These are phyloP conservation scores for Steromphala cineraria DNA, from an alignment of 2,888 invertebrate species.

Conservation along the genomic window DNA sequence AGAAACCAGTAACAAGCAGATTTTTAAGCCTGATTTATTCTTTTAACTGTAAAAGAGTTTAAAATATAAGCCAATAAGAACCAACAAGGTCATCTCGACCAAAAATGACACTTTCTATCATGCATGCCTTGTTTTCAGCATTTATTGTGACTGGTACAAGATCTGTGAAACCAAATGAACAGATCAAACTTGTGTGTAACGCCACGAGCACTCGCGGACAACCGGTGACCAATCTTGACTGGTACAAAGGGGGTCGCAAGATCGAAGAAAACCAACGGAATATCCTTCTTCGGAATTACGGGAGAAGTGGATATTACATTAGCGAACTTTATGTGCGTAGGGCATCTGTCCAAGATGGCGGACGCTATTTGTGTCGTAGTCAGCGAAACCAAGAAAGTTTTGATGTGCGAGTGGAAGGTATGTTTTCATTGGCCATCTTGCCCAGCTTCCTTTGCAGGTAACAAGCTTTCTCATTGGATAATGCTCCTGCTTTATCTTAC, in stretches of 20 bases:
- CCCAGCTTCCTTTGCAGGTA: background rate
- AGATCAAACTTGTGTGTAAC: slow-evolving; percentile 31
- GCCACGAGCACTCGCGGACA: slow-evolving; percentile 26
- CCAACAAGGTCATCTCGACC: no score
- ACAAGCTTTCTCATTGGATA: background rate
- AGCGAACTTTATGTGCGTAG: slow-evolving; percentile 31
- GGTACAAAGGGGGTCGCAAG: slow-evolving; percentile 26
- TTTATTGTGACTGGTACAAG: slow-evolving; percentile 28
- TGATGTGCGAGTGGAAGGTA: slow-evolving; percentile 21
- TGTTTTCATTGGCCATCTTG: slow-evolving; percentile 1
- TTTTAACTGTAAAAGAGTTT: no score
- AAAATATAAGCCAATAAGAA: no score
- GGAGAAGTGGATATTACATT: slow-evolving; percentile 19
- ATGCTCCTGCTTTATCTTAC: no score
- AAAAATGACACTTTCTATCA: no score
- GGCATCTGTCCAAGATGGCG: slow-evolving; percentile 17
- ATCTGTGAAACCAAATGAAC: slow-evolving; percentile 23
- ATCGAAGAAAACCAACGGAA: background rate
- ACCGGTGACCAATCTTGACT: slow-evolving; percentile 16
- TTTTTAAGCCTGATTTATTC: no score
- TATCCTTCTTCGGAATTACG: slow-evolving; percentile 17
- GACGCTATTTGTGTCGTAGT: slow-evolving; percentile 31
- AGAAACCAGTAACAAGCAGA: no score
- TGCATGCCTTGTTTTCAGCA: slow-evolving; percentile 25
- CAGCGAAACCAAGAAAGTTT: background rate